Evolutionary conservation across 2,888 invertebrate species (phyloP).

Genomic region (Thecophora atra): DNA sequence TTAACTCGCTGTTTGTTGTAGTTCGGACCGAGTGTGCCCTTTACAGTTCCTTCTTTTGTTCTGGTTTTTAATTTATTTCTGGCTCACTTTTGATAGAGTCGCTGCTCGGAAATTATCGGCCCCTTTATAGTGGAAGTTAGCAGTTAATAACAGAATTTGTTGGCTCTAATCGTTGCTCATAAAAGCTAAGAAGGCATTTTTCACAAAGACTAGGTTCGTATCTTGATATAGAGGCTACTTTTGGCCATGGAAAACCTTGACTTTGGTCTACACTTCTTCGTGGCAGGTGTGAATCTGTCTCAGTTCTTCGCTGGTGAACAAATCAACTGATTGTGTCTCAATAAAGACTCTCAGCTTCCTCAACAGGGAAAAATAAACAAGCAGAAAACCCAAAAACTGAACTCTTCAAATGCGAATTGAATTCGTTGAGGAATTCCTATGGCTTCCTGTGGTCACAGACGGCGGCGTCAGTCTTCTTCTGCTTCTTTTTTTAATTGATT

Average conservation of each 20-base stretch:
- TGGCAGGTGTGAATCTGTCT: no score
- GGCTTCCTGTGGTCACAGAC: background rate
- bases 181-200: background rate
- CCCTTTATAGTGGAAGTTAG: background rate
- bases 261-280: background rate
- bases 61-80: background rate
- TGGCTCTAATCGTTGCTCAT: background rate
- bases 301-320: no score
- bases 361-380: background rate
- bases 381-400: background rate
- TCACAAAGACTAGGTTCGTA: background rate
- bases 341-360: background rate
- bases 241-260: no score
- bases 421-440: background rate
- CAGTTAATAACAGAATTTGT: background rate
- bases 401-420: background rate
- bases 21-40: background rate
- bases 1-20: constrained; percentile 1
- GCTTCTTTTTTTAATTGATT: constrained; percentile 30
- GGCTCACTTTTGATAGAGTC: background rate
- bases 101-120: background rate
- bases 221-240: background rate
- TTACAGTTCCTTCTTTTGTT: background rate
- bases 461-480: background rate
- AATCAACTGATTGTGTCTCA: no score